Percentiles rank a stretch among this genome's conserved stretches.
Evolutionary conservation across 2,888 invertebrate species (phyloP).

Genomic region (Temnothorax ravouxi): DNA sequence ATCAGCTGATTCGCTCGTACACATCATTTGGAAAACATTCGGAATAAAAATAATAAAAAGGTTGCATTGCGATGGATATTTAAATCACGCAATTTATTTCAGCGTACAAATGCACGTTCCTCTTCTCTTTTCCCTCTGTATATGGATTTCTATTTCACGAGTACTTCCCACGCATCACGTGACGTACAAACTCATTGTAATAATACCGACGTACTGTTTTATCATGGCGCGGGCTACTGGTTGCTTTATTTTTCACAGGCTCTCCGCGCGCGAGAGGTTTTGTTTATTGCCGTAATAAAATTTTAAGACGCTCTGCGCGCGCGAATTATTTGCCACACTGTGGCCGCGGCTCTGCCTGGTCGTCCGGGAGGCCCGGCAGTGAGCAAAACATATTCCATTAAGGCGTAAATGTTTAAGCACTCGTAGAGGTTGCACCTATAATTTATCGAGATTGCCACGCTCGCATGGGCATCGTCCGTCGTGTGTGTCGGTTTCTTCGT

Average conservation of each 20-base stretch:
- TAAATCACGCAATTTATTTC: conserved; percentile 8
- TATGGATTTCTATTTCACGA: background rate
- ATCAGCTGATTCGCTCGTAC: background rate
- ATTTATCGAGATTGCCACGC: conserved; percentile 68
- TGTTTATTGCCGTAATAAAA: conserved; percentile 45
- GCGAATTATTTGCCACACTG: conserved; percentile 45
- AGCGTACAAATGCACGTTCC: background rate
- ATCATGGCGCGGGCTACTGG: background rate
- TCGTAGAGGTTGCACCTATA: conserved; percentile 37
- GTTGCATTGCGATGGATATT: background rate
- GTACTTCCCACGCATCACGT: background rate
- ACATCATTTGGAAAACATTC: background rate
- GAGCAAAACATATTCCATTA: conserved; percentile 68
- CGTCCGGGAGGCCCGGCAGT: conserved; percentile 1
- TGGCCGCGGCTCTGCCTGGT: conserved; percentile 7
- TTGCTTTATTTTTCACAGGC: conserved; percentile 40
- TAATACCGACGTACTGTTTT: background rate
- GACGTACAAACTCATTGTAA: conserved; percentile 10
- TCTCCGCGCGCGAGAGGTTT: conserved; percentile 32
- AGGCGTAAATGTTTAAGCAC: conserved; percentile 68
- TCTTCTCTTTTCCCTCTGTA: background rate
- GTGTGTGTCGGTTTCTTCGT: conserved; percentile 22
- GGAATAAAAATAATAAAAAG: background rate
- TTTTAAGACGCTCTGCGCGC: conserved; percentile 40
- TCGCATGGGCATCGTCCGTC: conserved; percentile 17